Conservation (phyloP, 2,113 vertebrate genomes). For the Limanda limanda region DNA sequence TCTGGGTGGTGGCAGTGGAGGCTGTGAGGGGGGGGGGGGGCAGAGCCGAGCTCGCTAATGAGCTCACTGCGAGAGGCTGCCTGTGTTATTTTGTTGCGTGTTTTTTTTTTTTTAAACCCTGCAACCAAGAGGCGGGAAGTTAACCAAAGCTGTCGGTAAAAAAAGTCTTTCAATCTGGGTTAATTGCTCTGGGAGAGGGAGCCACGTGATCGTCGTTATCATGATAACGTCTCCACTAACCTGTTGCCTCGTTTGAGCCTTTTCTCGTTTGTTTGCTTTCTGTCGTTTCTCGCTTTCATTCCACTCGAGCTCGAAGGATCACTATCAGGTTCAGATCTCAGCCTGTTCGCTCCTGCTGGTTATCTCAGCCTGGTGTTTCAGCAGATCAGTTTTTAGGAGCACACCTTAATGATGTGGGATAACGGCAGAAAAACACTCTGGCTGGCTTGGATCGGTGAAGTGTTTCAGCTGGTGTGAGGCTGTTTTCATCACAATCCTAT, state of each 20-base stretch:
- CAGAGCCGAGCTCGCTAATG: constrained; percentile 63
- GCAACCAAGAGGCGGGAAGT: constrained; percentile 61
- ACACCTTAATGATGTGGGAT: background rate
- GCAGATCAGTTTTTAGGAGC: too few relatives aligned
- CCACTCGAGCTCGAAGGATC: background rate
- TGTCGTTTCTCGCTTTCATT: background rate
- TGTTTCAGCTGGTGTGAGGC: background rate
- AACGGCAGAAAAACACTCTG: background rate
- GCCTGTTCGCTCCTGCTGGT: background rate
- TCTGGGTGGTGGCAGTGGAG: constrained; percentile 40
- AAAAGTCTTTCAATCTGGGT: constrained; percentile 66
- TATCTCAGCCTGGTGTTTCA: background rate
- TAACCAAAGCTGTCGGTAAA: constrained; percentile 53
- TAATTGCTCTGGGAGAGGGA: constrained; percentile 74
- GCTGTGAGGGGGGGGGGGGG: constrained; percentile 49
- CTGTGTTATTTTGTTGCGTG: constrained; percentile 51
- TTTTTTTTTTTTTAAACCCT: constrained; percentile 52
- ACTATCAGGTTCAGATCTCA: background rate
- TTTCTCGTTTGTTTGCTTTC: background rate
- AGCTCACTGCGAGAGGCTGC: constrained; percentile 66
- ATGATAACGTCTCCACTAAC: constrained; percentile 21
- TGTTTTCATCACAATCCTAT: constrained; percentile 8
- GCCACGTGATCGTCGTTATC: constrained; percentile 52
- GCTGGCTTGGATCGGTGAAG: too few relatives aligned
- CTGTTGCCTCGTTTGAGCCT: constrained; percentile 26